Conservation (phyloP, 1,140 invertebrate genomes). For the Nephila pilipes region DNA sequence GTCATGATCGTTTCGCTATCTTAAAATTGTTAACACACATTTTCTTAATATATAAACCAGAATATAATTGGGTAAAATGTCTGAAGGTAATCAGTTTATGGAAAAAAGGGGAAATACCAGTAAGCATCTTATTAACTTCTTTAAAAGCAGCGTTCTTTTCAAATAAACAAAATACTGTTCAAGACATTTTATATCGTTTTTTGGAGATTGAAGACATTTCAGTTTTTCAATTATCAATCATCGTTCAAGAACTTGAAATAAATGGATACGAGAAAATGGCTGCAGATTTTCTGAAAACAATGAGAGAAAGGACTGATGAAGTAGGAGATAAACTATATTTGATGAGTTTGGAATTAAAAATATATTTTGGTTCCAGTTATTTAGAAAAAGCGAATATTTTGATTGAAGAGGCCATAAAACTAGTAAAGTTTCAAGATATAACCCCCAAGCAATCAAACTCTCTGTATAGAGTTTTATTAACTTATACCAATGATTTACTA, state of each 20-base stretch:
- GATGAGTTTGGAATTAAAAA: constrained; percentile 5
- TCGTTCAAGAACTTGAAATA: background rate
- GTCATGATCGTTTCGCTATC: background rate
- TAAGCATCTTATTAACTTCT: background rate
- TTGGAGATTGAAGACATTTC: background rate
- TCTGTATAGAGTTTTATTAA: background rate
- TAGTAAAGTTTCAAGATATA: background rate
- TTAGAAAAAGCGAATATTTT: background rate
- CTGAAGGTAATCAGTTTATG: background rate
- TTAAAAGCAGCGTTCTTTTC: background rate
- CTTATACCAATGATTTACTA: background rate
- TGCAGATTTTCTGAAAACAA: background rate
- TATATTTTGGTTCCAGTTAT: background rate
- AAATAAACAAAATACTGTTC: background rate
- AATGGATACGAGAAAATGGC: background rate
- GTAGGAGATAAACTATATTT: background rate
- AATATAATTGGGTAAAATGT: background rate
- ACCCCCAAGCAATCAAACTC: no score
- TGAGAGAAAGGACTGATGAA: background rate
- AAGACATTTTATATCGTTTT: background rate
- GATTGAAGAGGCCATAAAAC: constrained; percentile 1
- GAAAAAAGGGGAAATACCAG: background rate
- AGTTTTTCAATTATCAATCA: background rate
- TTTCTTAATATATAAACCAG: background rate
- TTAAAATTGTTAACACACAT: background rate